Evolutionary conservation across 2,888 invertebrate genomes (phyloP).

Genomic region (Acanthosepion esculentum): DNA sequence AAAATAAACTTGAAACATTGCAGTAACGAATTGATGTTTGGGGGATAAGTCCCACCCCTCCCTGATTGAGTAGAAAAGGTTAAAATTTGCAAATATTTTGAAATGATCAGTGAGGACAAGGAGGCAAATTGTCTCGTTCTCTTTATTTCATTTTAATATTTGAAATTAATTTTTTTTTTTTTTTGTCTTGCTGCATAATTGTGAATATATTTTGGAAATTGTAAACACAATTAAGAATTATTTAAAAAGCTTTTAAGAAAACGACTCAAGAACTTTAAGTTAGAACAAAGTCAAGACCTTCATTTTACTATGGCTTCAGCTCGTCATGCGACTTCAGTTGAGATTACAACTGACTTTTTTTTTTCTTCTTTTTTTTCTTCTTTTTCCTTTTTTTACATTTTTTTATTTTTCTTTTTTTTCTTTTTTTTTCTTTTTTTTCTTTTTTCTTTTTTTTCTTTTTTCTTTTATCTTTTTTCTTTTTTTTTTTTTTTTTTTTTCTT

Average conservation of each 20-base stretch:
- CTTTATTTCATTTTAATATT: not conserved
- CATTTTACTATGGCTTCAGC: not conserved
- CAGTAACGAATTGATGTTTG: no score
- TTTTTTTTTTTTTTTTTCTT: no score
- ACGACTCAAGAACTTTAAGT: not conserved
- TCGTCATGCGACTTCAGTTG: not conserved
- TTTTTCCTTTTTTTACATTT: no score
- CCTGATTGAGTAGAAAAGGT: not conserved
- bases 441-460: no score
- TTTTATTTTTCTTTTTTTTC: no score
- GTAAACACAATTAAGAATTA: not conserved
- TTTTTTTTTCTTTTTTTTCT: no score
- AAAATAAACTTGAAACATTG: no score
- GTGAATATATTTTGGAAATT: not conserved
- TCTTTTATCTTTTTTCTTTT: no score
- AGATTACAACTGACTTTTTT: not conserved
- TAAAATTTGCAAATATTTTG: no score
- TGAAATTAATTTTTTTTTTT: not conserved
- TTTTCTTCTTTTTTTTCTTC: no score
- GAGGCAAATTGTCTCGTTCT: no score
- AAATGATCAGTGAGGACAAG: no score
- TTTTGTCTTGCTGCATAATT: not conserved
- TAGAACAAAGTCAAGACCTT: not conserved
- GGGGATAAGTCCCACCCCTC: not conserved
- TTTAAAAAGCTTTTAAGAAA: not conserved